These are phyloP conservation scores for Laterallus jamaicensis DNA, from an alignment of 2,113 vertebrate species.

Conservation along the genomic window DNA sequence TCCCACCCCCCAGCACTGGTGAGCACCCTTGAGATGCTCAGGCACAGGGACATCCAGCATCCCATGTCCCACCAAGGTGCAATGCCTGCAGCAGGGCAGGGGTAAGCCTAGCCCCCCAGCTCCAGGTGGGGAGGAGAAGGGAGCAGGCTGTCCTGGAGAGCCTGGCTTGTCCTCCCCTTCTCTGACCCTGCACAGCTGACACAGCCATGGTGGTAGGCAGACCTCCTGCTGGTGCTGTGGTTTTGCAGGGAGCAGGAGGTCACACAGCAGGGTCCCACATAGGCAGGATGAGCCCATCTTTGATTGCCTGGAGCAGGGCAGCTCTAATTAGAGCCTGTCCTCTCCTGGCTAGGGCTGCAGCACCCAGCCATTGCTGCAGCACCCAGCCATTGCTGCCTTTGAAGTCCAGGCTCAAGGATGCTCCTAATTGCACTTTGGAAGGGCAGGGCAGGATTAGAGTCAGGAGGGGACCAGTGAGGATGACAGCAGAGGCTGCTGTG, in stretches of 20 bases:
- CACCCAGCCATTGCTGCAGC: neutral
- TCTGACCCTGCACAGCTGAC: neutral
- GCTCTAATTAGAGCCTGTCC: neutral
- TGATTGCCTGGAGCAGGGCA: neutral
- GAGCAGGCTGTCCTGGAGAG: neutral
- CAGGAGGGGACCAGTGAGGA: neutral
- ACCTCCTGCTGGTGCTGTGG: neutral
- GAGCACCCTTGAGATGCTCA: neutral
- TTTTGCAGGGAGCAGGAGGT: neutral
- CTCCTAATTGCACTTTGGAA: neutral
- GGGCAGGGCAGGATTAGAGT: neutral
- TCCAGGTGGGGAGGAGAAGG: neutral
- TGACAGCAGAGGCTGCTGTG: neutral
- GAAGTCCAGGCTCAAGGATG: neutral
- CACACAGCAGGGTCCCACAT: neutral
- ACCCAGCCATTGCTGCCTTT: neutral
- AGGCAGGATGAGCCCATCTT: neutral
- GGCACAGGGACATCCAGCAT: neutral
- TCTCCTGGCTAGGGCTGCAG: neutral
- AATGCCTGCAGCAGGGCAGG: rapidly evolving
- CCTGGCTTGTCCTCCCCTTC: neutral
- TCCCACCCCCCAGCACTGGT: rapidly evolving
- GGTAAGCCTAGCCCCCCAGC: rapidly evolving
- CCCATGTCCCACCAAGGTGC: neutral
- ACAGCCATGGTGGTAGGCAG: neutral